phyloP scores from a whole-genome alignment of 2,888 invertebrate species.

The Noctua comes region DNA sequence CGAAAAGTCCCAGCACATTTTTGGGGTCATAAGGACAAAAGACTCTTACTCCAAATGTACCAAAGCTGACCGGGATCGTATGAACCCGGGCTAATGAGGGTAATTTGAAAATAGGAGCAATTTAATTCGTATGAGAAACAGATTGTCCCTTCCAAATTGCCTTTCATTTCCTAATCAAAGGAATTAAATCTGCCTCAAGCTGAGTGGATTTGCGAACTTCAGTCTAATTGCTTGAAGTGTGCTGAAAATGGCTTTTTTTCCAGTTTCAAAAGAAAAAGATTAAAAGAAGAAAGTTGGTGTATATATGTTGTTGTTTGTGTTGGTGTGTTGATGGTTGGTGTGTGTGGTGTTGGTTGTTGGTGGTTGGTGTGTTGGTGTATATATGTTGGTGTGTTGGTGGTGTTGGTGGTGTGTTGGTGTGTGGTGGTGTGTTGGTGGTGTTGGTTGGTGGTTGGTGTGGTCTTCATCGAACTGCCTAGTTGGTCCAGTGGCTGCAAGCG shows the following conservation, averaged over 20 bases:
- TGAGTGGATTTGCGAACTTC: constrained; percentile 11
- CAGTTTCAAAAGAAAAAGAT: neutral
- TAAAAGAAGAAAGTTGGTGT: too few relatives aligned
- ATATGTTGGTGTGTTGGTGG: too few relatives aligned
- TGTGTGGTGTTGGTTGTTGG: too few relatives aligned
- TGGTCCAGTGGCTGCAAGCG: too few relatives aligned
- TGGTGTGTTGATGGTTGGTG: too few relatives aligned
- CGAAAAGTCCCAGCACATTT: neutral
- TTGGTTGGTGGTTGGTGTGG: too few relatives aligned
- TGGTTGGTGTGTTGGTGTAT: too few relatives aligned
- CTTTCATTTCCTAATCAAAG: constrained; percentile 28
- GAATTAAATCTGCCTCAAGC: constrained; percentile 18
- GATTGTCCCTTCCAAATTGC: constrained; percentile 45
- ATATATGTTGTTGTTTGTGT: too few relatives aligned
- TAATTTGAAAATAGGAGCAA: constrained; percentile 27
- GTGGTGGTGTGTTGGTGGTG: too few relatives aligned
- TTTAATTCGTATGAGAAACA: constrained; percentile 50
- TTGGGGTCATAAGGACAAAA: constrained; percentile 16
- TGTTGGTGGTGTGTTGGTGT: too few relatives aligned
- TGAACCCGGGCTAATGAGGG: constrained; percentile 43
- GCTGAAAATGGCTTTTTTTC: neutral
- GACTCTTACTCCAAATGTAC: neutral
- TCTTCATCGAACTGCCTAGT: neutral
- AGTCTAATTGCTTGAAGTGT: neutral
- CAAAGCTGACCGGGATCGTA: constrained; percentile 8